Conservation (phyloP, 1,140 invertebrate species). For the Zaprionus lachaisei region DNA sequence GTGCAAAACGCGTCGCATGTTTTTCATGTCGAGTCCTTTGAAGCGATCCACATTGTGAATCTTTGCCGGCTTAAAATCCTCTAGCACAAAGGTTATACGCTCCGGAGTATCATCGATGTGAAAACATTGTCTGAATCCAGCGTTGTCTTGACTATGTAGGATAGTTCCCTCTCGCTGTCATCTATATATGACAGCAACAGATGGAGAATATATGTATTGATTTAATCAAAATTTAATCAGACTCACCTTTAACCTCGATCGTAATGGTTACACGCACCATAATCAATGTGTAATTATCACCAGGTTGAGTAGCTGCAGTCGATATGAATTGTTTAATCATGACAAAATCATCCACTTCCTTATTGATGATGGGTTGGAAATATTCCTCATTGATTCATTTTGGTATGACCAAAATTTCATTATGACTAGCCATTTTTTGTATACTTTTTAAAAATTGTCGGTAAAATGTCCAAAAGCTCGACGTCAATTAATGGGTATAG, state of each 20-base stretch:
- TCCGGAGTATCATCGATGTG: conserved; percentile 56
- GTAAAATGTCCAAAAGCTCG: no score
- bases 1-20: conserved; percentile 85
- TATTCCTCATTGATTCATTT: conserved; percentile 85
- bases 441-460: neutral
- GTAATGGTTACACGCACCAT: conserved; percentile 70
- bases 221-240: neutral
- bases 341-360: conserved; percentile 59
- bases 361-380: conserved; percentile 81
- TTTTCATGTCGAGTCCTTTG: conserved; percentile 85
- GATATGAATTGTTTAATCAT: conserved; percentile 55
- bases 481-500: neutral
- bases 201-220: neutral
- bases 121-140: conserved; percentile 55
- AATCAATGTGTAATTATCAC: conserved; percentile 77
- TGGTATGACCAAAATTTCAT: conserved; percentile 67
- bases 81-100: conserved; percentile 84
- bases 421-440: conserved; percentile 9
- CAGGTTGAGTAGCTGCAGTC: conserved; percentile 70
- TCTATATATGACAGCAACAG: conserved; percentile 37
- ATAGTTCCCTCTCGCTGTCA: conserved; percentile 44
- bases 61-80: conserved; percentile 85
- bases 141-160: conserved; percentile 74
- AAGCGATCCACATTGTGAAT: conserved; percentile 86
- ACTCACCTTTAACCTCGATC: conserved; percentile 65